Conservation (phyloP, 2,797 vertebrate species). For the Iguana delicatissima region DNA sequence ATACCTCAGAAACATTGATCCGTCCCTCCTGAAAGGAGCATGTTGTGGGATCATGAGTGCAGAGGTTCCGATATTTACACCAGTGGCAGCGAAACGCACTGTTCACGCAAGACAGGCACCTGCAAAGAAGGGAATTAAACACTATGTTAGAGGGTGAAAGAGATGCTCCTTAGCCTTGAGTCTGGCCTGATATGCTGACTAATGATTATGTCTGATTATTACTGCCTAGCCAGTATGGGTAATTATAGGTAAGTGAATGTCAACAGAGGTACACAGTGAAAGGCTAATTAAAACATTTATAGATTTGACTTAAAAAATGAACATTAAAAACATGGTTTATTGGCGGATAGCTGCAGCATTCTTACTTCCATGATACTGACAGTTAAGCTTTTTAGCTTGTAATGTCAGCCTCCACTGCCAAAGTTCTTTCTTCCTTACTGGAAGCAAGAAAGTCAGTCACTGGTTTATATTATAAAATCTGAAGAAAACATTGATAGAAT, state of each 20-base stretch:
- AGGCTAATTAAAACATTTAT: background rate
- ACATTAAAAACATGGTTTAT: background rate
- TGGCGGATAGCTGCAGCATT: background rate
- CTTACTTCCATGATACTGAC: background rate
- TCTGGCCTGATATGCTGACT: background rate
- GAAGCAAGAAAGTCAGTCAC: background rate
- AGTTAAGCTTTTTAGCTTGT: background rate
- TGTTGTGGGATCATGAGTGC: conserved; percentile 96
- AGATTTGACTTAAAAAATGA: conserved; percentile 7
- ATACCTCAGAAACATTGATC: conserved; percentile 95
- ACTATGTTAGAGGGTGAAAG: background rate
- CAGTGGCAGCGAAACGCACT: conserved; percentile 98
- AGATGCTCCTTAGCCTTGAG: rapidly evolving
- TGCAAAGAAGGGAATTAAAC: conserved; percentile 64
- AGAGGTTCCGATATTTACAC: conserved; percentile 99
- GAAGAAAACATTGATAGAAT: background rate
- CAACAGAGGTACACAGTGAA: background rate
- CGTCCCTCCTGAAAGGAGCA: conserved; percentile 99
- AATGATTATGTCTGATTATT: background rate
- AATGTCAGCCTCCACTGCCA: background rate
- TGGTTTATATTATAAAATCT: no score
- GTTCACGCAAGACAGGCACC: conserved; percentile 98
- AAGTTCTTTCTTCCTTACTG: background rate
- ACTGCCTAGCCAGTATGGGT: background rate
- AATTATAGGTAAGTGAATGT: background rate